Base-by-base conservation (phyloP, 2,797 vertebrate genomes). In the Microctenopoma steveboyesi region DNA sequence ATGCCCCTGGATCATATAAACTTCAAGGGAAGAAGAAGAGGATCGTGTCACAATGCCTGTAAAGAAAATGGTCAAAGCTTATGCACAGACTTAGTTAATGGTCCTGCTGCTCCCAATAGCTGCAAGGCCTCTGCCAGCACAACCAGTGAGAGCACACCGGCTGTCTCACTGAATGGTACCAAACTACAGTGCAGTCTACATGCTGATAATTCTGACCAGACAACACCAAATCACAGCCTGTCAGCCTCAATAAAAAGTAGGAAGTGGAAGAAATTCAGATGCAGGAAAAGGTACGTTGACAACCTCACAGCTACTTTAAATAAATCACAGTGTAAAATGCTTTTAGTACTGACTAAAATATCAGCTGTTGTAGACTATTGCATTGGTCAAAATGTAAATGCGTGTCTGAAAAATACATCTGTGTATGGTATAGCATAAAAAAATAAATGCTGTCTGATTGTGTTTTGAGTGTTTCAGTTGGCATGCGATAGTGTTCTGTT, bases 1-100 rank as follows among this genome's bases (percentile, higher is more conserved):
- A 91, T 90, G 89, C 75, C 70, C 63, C 75, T 71, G 15, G 59
- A 22, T 50, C 35, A 2, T 39, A 46, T 68, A 47, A 71, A 43
- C 56, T 50, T 53, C 11, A 30, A 30, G 28, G 45, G 16, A 4
- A 55, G 56, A 62, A 67, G 54, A 72, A 54, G 47, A 46, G 40
- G 35, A 51, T 6, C 22, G 1, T 37, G 7, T 47, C 43, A 5
- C 51, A 43, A 16, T 40, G 39, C 25, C 78, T 66, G 52, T 74
- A 86, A 79, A 76, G 22, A 50, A 39, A 63, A n/a, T 6, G 3
- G 39, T 42, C 43, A 51, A 2, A 51, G 54, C 22, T 71, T 18
- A 15, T 40, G 15, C 52, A 35, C 64, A 37, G 45, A 40, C 68
- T 61, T 72, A 69, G 52, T 72, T 48, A 76, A 81, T 58, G 71